A percentile compares a stretch with the other conserved stretches of the same genome.
phyloP scores from a whole-genome alignment of 1,140 invertebrate species.

The Macrostomum lignano region DNA sequence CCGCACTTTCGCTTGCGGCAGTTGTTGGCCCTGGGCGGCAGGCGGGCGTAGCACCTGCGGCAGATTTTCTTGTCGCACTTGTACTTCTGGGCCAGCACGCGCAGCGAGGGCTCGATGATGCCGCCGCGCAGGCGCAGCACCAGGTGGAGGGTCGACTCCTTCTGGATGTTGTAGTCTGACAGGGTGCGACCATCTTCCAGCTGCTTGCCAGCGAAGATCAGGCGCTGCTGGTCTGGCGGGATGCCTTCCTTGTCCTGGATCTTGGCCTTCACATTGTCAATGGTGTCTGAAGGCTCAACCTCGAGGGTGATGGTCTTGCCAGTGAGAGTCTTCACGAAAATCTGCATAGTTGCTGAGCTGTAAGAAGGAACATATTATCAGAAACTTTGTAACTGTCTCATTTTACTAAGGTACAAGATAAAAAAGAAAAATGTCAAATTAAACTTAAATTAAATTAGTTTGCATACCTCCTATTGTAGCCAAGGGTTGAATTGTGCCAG shows the following conservation, averaged over 20 bases:
- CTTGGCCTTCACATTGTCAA: constrained; percentile 73
- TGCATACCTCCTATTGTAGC: no score
- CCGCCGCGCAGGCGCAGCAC: constrained; percentile 40
- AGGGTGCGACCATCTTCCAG: constrained; percentile 38
- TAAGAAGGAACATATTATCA: no score
- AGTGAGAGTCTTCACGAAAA: constrained; percentile 64
- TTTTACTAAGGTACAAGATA: no score
- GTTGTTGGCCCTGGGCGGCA: constrained; percentile 83
- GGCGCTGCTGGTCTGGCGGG: constrained; percentile 51
- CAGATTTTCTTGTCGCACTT: constrained; percentile 99
- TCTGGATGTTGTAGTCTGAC: constrained; percentile 49
- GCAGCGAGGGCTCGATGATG: constrained; percentile 86
- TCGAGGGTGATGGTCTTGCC: constrained; percentile 78
- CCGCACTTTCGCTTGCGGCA: constrained; percentile 98
- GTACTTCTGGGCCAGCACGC: constrained; percentile 85
- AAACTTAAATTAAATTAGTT: no score
- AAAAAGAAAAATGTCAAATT: no score
- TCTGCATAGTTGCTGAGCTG: no score
- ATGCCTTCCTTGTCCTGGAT: constrained; percentile 58
- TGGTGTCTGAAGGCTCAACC: constrained; percentile 63
- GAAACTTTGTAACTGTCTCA: no score
- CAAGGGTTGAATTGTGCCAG: no score
- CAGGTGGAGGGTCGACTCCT: constrained; percentile 40
- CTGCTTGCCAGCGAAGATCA: constrained; percentile 48
- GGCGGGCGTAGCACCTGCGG: constrained; percentile 88